Conservation (phyloP, 1,140 invertebrate species). For the Heliconius hewitsoni region DNA sequence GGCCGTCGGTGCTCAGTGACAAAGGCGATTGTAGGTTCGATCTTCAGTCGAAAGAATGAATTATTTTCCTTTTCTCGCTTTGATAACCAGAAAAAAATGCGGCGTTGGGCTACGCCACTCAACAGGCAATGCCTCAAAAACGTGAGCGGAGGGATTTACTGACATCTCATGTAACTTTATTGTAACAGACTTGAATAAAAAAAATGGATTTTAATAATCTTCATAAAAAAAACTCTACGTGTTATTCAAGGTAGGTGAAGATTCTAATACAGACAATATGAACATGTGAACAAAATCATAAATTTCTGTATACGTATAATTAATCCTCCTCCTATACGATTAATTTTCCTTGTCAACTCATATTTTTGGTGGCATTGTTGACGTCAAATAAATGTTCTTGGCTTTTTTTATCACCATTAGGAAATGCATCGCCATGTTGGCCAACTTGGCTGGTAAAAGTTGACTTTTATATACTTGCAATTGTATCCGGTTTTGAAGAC, state of each 20-base stretch:
- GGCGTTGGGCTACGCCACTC: no score
- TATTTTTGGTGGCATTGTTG: slow-evolving; percentile 57
- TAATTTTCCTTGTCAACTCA: slow-evolving; percentile 50
- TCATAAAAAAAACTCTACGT: no score
- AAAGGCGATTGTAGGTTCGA: no score
- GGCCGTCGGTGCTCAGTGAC: no score
- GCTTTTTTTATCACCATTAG: slow-evolving; percentile 41
- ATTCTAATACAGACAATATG: slow-evolving; percentile 42
- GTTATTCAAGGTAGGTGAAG: slow-evolving; percentile 19
- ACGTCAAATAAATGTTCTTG: slow-evolving; percentile 60
- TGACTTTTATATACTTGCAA: not conserved
- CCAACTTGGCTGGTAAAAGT: not conserved
- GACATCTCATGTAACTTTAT: no score
- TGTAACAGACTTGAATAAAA: no score
- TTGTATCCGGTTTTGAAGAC: not conserved
- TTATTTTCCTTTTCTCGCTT: no score
- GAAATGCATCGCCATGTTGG: not conserved
- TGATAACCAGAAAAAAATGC: no score
- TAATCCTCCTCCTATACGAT: slow-evolving; percentile 57
- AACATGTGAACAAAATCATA: slow-evolving; percentile 47
- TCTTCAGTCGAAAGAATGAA: no score
- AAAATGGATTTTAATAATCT: no score
- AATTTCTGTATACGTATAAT: slow-evolving; percentile 57
- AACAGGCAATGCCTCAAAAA: no score
- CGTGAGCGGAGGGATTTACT: no score